A percentile compares a stretch with the other conserved stretches of the same genome.
phyloP scores from a whole-genome alignment of 2,113 vertebrate species.

The rabbit (Oryctolagus cuniculus) region DNA sequence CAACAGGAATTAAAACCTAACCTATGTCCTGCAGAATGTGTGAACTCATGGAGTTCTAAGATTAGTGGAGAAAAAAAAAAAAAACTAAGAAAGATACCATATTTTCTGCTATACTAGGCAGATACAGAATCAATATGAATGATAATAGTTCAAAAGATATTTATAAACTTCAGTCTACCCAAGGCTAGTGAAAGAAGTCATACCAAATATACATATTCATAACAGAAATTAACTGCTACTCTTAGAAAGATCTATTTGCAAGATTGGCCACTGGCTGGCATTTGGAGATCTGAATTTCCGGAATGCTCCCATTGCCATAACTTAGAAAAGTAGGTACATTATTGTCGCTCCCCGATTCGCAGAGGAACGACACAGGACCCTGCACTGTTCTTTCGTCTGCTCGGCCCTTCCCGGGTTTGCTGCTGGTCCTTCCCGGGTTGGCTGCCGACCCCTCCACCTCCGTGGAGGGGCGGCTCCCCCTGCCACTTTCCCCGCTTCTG shows the following conservation, averaged over 20 bases:
- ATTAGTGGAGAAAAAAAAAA: background rate
- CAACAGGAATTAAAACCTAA: background rate
- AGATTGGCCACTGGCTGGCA: background rate
- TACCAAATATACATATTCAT: background rate
- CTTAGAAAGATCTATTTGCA: background rate
- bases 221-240: background rate
- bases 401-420: too few relatives aligned
- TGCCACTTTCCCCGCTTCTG: too few relatives aligned
- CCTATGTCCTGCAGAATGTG: background rate
- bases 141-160: slow-evolving; percentile 18
- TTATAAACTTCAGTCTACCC: background rate
- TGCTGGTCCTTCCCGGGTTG: too few relatives aligned
- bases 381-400: too few relatives aligned
- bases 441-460: too few relatives aligned
- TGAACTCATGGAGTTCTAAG: background rate
- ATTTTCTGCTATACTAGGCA: background rate
- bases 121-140: background rate
- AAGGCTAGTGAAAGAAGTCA: background rate
- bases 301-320: background rate
- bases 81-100: background rate
- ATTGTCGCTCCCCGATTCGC: too few relatives aligned
- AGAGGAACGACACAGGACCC: too few relatives aligned
- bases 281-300: background rate
- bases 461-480: too few relatives aligned
- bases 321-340: background rate